Base-by-base conservation (phyloP, 2,888 invertebrate genomes). In the Dione vanillae region DNA sequence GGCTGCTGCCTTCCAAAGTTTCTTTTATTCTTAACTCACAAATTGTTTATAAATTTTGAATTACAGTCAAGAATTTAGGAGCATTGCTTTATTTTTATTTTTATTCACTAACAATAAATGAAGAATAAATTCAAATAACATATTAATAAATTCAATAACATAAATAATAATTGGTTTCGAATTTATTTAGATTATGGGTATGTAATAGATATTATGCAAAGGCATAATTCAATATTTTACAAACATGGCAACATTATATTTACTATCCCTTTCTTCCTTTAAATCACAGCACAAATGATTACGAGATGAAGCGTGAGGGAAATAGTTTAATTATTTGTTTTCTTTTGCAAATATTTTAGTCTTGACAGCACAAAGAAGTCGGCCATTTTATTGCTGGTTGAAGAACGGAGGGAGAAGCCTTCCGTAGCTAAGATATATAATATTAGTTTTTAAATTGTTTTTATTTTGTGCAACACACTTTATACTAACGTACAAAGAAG, bases 361-460 rank as follows among this genome's bases (percentile, higher is more conserved):
- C 89, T 89, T 92, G 92, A 92, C 93, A 92, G 92, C 90, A 92
- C 92, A 92, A 93, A 92, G 89, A 84, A 89, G 88, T 87, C 93
- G 89, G 93, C 93, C 93, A 93, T 93, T 91, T 93, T 93, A 92
- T 89, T 89, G 84, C 87, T 85, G 82, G 79, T 82, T 85, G 82
- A 83, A 82, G 83, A 84, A 77, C 71, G 78, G 81, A 82, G 82
- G 82, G 82, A 83, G 85, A 86, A 87, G 83, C 84, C 83, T 82
- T 83, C 82, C 71, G 79, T 82, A 82, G 80, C 81, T 67, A 83
- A 85, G 80, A 86, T 85, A 81, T 61, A 54, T 51, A 71, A 43
- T 54, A 71, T 45, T 87, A 85, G 85, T 87, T 89, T 86, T 84
- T 82, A 77, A 79, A 79, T 83, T 83, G 80, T 71, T 74, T 70